Percentiles rank a stretch among this genome's conserved stretches.
phyloP scores from a whole-genome alignment of 1,140 invertebrate genomes.

The Bombus difficillimus region DNA sequence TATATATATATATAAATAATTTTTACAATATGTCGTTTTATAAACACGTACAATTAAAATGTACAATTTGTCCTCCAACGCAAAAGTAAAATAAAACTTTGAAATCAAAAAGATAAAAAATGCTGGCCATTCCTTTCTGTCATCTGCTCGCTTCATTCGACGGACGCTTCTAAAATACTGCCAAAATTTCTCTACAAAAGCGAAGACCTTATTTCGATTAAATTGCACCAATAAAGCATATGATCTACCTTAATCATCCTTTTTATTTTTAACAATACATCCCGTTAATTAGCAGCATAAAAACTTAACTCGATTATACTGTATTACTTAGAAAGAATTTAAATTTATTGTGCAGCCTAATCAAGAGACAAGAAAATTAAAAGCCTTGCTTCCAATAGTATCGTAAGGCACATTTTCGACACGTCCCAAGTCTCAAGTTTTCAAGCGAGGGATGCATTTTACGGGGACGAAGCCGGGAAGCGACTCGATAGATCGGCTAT shows the following conservation, averaged over 20 bases:
- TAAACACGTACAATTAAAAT: background rate
- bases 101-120: background rate
- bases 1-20: background rate
- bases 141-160: background rate
- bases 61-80: background rate
- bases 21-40: background rate
- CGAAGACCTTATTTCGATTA: background rate
- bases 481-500: conserved; percentile 50
- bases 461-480: conserved; percentile 57
- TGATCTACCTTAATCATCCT: background rate
- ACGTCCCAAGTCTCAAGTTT: conserved; percentile 57
- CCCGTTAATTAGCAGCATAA: conserved; percentile 8
- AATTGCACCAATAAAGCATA: conserved; percentile 55
- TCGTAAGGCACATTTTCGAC: conserved; percentile 75
- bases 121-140: background rate
- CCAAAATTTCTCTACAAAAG: conserved; percentile 19
- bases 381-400: conserved; percentile 61
- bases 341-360: background rate
- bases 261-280: conserved; percentile 18
- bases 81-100: background rate
- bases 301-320: conserved; percentile 5
- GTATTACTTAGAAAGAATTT: background rate
- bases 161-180: conserved; percentile 30
- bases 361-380: background rate
- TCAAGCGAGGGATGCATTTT: conserved; percentile 29